These are phyloP conservation scores for Ferdinandea cuprea DNA, from an alignment of 2,888 invertebrate species.

Conservation along the genomic window DNA sequence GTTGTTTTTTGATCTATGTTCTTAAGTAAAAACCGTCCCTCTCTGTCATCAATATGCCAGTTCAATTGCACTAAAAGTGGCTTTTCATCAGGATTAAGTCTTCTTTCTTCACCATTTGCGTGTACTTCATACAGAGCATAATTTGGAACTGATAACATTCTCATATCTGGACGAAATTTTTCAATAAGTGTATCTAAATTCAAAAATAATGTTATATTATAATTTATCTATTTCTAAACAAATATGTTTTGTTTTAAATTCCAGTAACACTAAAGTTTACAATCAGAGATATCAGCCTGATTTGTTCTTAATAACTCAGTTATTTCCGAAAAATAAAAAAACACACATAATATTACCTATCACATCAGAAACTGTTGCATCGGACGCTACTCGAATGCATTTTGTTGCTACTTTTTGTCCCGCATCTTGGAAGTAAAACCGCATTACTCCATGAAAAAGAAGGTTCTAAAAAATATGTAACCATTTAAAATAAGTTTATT, in stretches of 20 bases:
- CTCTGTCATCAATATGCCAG: slow-evolving; percentile 99
- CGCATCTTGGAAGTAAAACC: slow-evolving; percentile 99
- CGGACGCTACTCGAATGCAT: slow-evolving; percentile 98
- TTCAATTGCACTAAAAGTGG: slow-evolving; percentile 98
- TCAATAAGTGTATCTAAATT: slow-evolving; percentile 93
- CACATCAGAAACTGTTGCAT: slow-evolving; percentile 97
- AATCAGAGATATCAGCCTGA: too few species aligned
- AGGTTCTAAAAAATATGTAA: slow-evolving; percentile 89
- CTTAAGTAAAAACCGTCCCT: slow-evolving; percentile 97
- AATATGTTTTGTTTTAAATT: too few species aligned
- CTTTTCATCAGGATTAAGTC: slow-evolving; percentile 95
- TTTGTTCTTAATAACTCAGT: too few species aligned
- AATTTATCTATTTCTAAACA: too few species aligned
- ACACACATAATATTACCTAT: slow-evolving; percentile 86
- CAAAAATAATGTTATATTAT: too few species aligned
- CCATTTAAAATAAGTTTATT: neutral
- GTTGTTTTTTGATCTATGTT: slow-evolving; percentile 92
- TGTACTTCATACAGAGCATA: slow-evolving; percentile 90
- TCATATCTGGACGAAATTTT: slow-evolving; percentile 99
- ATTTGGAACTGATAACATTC: slow-evolving; percentile 92
- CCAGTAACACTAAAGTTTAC: too few species aligned
- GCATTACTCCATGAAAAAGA: slow-evolving; percentile 99
- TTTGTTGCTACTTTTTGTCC: slow-evolving; percentile 99
- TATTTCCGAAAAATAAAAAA: neutral
- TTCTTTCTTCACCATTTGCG: slow-evolving; percentile 93